Evolutionary conservation across 2,797 vertebrate genomes (phyloP).

Genomic region (Gouania willdenowi): DNA sequence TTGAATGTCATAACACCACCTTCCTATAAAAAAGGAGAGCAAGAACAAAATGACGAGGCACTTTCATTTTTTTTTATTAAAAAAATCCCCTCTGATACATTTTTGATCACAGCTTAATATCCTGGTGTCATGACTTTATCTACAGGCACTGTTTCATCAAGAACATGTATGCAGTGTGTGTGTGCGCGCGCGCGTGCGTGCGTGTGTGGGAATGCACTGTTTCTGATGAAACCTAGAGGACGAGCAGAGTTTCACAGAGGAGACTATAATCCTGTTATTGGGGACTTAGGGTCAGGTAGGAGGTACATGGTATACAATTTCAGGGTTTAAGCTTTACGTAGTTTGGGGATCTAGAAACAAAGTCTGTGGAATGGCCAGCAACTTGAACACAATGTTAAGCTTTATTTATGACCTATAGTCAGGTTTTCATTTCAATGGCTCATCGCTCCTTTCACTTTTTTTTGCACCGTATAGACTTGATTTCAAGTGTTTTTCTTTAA

Average conservation of each 20-base stretch:
- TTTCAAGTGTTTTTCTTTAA: neutral
- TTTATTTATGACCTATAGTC: neutral
- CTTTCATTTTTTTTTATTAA: constrained; percentile 64
- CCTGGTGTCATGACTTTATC: constrained; percentile 56
- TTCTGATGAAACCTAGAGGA: constrained; percentile 1
- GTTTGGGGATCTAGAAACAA: neutral
- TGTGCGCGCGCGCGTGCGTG: constrained; percentile 1
- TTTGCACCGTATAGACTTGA: neutral
- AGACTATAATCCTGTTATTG: neutral
- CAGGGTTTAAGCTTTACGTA: no score
- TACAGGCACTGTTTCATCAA: constrained; percentile 35
- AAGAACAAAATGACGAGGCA: constrained; percentile 39
- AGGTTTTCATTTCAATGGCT: neutral
- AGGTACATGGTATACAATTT: no score
- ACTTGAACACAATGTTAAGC: neutral
- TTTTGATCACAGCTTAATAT: constrained; percentile 67
- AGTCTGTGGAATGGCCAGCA: neutral
- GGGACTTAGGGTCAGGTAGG: constrained; percentile 15
- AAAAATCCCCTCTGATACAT: constrained; percentile 63
- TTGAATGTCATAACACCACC: constrained; percentile 8
- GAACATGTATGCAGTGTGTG: constrained; percentile 1
- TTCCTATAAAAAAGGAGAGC: neutral
- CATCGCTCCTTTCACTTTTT: neutral
- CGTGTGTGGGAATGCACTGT: constrained; percentile 1
- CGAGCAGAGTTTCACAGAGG: neutral